phyloP scores from a whole-genome alignment of 2,797 vertebrate species.

The Mormyrus hasselquistii region DNA sequence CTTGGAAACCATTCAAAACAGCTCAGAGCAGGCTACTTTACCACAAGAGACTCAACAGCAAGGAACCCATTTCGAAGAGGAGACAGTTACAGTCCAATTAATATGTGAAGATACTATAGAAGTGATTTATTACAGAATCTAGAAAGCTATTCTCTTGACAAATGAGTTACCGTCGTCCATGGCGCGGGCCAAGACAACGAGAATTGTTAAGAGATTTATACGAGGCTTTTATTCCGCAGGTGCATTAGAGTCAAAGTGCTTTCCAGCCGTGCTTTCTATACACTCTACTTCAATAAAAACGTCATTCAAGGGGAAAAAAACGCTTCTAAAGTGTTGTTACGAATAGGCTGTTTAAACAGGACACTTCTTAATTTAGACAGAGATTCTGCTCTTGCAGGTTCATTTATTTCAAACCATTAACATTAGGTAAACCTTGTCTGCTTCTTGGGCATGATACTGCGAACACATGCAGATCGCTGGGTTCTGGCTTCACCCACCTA shows the following conservation, averaged over 20 bases:
- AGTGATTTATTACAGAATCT: constrained; percentile 56
- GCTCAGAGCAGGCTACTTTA: constrained; percentile 37
- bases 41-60: constrained; percentile 31
- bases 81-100: constrained; percentile 59
- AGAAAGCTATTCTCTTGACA: constrained; percentile 42
- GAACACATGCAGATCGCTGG: neutral
- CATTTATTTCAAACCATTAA: neutral
- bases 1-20: constrained; percentile 54
- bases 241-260: constrained; percentile 34
- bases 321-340: constrained; percentile 34
- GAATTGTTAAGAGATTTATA: constrained; percentile 50
- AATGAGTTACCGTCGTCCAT: constrained; percentile 42
- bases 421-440: constrained; percentile 10
- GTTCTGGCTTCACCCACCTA: neutral
- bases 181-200: constrained; percentile 49
- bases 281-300: constrained; percentile 49
- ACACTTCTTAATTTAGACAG: constrained; percentile 38
- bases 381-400: constrained; percentile 40
- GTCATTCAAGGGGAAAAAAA: constrained; percentile 42
- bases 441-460: neutral
- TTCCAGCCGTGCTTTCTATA: constrained; percentile 28
- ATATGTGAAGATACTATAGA: constrained; percentile 53
- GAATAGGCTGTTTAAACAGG: constrained; percentile 30
- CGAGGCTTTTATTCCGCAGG: constrained; percentile 37
- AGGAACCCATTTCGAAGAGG: constrained; percentile 14